Base-by-base conservation (phyloP, 2,888 invertebrate genomes). In the Actias luna region DNA sequence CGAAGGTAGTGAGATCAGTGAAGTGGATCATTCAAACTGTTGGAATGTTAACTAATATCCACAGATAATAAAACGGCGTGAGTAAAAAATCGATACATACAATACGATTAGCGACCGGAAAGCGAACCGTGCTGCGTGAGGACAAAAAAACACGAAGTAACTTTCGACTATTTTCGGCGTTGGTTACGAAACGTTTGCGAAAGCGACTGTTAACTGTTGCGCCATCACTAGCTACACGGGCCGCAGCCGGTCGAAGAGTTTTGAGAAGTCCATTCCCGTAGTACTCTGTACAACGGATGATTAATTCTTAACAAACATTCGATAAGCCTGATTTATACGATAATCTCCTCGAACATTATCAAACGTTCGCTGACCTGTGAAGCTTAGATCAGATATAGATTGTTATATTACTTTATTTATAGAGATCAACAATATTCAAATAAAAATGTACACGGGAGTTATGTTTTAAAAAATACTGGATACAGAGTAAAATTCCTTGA, bases 121-220 rank as follows among this genome's bases (percentile, higher is more conserved):
- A 64, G 68, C 67, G 73, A 75, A 73, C 59, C 70, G 74, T 78
- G 79, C 74, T 78, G 79, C 76, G 80, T 80, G 77, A 75, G 76
- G 77, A 79, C 76, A 82, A 79, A 82, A 42, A 80, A 82, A 79
- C 73, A 69, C 78, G 77, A 79, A 79, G 82, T 82, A 87, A 89
- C 88, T 86, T 87, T 87, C 87, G 77, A 83, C 84, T 83, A 84
- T 87, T 87, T 88, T 89, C 77, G 85, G 83, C 82, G 76, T 81
- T 76, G 71, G 76, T 89, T 87, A 85, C 85, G 86, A 86, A 83
- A 88, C 80, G 64, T 83, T 88, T 88, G 87, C 88, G 88, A 89
- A 88, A 89, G 87, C 84, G 82, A 75, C 76, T 79, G 12, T 22
- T 50, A 50, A 50, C 22, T 50, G 76, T 88, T 87, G 82, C 86